phyloP scores from a whole-genome alignment of 2,888 invertebrate species.

The Chalcosyrphus nemorum region DNA sequence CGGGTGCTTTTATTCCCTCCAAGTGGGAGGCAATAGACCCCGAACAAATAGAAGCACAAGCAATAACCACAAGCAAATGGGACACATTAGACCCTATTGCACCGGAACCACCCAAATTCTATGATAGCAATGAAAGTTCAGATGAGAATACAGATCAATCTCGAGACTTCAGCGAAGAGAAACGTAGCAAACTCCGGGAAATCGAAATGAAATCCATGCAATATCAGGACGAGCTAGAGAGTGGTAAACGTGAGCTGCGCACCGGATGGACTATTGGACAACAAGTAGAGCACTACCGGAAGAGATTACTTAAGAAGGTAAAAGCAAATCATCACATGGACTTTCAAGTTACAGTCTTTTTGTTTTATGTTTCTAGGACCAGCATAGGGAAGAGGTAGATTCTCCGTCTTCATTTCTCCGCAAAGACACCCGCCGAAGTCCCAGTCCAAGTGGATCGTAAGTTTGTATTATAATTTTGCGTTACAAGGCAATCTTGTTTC shows the following conservation, averaged over 20 bases:
- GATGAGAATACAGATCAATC: slow-evolving; percentile 79
- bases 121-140: slow-evolving; percentile 77
- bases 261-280: slow-evolving; percentile 89
- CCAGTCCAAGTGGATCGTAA: slow-evolving; percentile 75
- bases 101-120: slow-evolving; percentile 81
- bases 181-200: slow-evolving; percentile 90
- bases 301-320: slow-evolving; percentile 94
- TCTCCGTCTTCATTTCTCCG: slow-evolving; percentile 77
- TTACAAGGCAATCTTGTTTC: background rate
- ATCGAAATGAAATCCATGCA: slow-evolving; percentile 97
- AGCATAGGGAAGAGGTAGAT: slow-evolving; percentile 74
- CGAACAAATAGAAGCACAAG: slow-evolving; percentile 89
- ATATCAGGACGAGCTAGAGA: slow-evolving; percentile 97
- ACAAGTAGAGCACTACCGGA: slow-evolving; percentile 95
- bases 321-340: too few species aligned
- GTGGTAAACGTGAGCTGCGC: slow-evolving; percentile 89
- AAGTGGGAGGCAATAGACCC: slow-evolving; percentile 99
- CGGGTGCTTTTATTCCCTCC: slow-evolving; percentile 92
- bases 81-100: slow-evolving; percentile 86
- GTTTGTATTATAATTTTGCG: background rate
- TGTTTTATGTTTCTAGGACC: slow-evolving; percentile 70
- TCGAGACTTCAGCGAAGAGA: slow-evolving; percentile 86
- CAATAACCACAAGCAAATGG: slow-evolving; percentile 95
- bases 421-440: slow-evolving; percentile 74
- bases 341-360: background rate